These are phyloP conservation scores for Patagioenas fasciata DNA, from an alignment of 2,113 vertebrate genomes.

Conservation along the genomic window DNA sequence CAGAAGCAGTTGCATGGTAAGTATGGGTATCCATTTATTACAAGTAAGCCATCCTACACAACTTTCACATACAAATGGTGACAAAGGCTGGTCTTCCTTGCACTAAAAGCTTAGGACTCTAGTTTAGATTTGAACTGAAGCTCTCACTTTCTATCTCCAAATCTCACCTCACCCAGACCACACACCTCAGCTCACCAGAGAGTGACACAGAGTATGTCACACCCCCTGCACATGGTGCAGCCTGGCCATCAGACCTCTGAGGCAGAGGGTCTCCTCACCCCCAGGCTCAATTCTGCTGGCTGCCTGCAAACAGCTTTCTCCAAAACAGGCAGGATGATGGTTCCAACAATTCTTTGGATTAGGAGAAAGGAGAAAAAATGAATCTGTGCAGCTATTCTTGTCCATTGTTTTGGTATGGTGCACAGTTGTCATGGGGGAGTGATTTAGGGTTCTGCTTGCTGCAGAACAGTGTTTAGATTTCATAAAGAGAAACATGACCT, in stretches of 20 bases:
- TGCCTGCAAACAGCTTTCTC: background rate
- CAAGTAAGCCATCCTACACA: background rate
- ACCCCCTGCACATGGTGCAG: background rate
- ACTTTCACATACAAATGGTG: rapidly evolving
- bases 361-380: background rate
- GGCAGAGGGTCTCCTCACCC: rapidly evolving
- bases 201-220: rapidly evolving
- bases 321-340: background rate
- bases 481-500: no score
- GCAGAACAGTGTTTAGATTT: no score
- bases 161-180: background rate
- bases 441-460: no score
- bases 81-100: background rate
- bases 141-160: background rate
- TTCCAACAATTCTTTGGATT: background rate
- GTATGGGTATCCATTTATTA: background rate
- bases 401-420: background rate
- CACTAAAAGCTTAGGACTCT: background rate
- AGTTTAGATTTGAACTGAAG: background rate
- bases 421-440: background rate
- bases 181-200: background rate
- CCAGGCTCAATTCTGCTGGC: background rate
- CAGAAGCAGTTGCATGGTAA: background rate
- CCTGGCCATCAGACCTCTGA: background rate
- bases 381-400: background rate